phyloP scores from a whole-genome alignment of 2,113 vertebrate species.

The Lathamus discolor region DNA sequence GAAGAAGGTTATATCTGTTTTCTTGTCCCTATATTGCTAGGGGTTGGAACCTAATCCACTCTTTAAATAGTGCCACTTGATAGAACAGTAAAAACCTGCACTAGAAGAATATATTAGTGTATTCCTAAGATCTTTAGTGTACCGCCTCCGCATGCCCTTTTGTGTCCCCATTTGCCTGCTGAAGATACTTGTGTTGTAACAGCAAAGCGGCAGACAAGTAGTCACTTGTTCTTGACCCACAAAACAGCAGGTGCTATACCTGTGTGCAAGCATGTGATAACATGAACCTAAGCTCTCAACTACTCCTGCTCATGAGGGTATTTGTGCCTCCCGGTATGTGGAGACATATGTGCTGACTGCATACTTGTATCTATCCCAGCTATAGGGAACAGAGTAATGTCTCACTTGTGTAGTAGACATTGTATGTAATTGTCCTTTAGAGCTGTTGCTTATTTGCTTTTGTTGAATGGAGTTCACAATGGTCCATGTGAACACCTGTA shows the following conservation, averaged over 20 bases:
- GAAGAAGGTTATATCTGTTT: not conserved
- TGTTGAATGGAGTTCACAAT: not conserved
- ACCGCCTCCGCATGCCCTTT: not conserved
- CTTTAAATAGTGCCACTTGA: not conserved
- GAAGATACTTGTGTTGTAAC: not conserved
- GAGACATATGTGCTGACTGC: not conserved
- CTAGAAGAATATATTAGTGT: not conserved
- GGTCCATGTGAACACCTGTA: not conserved
- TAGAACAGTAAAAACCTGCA: not conserved
- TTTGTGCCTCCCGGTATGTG: not conserved
- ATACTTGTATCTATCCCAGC: not conserved
- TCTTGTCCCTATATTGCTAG: not conserved
- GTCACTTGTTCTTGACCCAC: not conserved
- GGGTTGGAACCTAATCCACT: not conserved
- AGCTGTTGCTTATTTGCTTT: not conserved
- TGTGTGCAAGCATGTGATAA: not conserved
- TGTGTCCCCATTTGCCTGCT: constrained; percentile 13
- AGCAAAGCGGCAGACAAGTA: not conserved
- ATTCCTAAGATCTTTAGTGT: not conserved
- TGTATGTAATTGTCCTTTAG: not conserved
- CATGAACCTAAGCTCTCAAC: not conserved
- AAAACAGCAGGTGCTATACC: constrained; percentile 27
- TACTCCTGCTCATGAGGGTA: not conserved
- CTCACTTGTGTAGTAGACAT: not conserved
- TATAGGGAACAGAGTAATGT: not conserved